Evolutionary conservation across 2,113 vertebrate genomes (phyloP), one percentile per base, ranked within the genome.

Genomic region (Pelecanoides urinatrix): DNA sequence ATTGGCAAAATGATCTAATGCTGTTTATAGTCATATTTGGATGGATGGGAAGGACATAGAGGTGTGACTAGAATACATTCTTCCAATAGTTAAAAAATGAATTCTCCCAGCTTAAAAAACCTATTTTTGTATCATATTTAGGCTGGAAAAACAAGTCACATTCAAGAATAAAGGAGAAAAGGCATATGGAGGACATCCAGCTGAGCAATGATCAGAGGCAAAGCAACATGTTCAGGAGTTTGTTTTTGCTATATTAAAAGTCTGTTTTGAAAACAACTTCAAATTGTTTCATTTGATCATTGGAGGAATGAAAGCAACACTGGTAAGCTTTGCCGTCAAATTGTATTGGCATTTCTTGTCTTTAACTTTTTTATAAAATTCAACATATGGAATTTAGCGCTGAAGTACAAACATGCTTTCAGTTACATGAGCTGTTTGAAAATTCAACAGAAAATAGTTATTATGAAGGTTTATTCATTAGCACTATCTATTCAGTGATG

Each of bases 231-330:
- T 79, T 85, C 21, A 49, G 38, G 40, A 73, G 25, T 17, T 68
- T 88, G 11, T 2, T 86, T 92, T 52, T 74, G 23, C 16, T 80
- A 7, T 49, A 55, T 55, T 80, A 94, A 80, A 92, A 67, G 7
- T 30, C 29, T 88, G 15, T 36, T 97, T 93, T 53, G 27, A 88
- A 94, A 96, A 74, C 45, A 92, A 66, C 17, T 80, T 94, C 49
- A 77, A 59, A 71, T 74, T 70, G 8, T 36, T 80, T 84, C 29
- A 90, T 90, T 86, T 95, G 79, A 90, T 92, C 42, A 59, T 80
- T 83, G 30, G 30, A 86, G n/a, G 38, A 80, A 92, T 30, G 27
- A 70, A 66, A 86, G 29, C 9, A 77, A 52, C 16, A 50, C 21
- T 17, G 6, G 19, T 27, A 67, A 32, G 16, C 8, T 83, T 83